Conservation (phyloP, 2,797 vertebrate genomes). For the Neostethus bicornis region DNA sequence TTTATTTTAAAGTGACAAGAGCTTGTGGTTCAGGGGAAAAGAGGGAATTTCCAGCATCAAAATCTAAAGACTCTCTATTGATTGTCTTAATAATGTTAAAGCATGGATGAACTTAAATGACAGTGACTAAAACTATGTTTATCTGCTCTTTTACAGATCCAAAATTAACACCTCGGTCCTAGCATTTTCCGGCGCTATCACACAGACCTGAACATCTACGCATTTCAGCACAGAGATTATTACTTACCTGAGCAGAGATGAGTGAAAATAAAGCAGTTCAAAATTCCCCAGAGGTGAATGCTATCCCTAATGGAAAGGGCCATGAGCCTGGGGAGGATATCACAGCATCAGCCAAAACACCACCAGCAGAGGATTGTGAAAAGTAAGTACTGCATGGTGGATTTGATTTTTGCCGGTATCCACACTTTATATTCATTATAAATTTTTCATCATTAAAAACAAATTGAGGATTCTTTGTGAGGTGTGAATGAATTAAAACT, state of each 20-base stretch:
- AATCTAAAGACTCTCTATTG: too few relatives aligned
- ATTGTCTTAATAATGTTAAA: too few relatives aligned
- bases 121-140: too few relatives aligned
- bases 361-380: constrained; percentile 51
- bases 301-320: constrained; percentile 91
- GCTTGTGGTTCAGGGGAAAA: too few relatives aligned
- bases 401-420: background rate
- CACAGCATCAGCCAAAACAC: constrained; percentile 56
- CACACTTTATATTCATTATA: background rate
- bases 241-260: constrained; percentile 59
- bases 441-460: background rate
- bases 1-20: too few relatives aligned
- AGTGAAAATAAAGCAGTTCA: constrained; percentile 73
- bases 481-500: background rate
- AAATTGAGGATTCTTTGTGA: background rate
- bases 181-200: background rate
- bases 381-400: constrained; percentile 69
- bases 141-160: constrained; percentile 44
- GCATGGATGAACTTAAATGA: too few relatives aligned
- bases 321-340: constrained; percentile 76
- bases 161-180: constrained; percentile 11
- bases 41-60: too few relatives aligned
- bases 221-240: constrained; percentile 15
- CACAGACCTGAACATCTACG: constrained; percentile 7
- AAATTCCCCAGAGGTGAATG: constrained; percentile 83